Evolutionary conservation across 2,888 invertebrate genomes (phyloP).

Genomic region (Agapostemon virescens): DNA sequence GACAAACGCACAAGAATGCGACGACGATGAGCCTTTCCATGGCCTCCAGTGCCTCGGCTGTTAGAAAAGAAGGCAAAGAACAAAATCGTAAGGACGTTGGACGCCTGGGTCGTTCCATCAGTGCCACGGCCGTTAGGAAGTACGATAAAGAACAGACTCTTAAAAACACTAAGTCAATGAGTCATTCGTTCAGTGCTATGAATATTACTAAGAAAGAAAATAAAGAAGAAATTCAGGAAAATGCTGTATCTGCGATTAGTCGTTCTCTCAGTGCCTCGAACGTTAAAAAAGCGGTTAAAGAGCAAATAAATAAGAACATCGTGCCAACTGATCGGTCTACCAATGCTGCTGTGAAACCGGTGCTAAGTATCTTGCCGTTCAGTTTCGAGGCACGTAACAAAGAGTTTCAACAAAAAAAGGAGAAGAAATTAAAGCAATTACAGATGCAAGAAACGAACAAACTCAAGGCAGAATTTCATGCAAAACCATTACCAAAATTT

Average conservation of each 20-base stretch:
- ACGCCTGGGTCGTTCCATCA: background rate
- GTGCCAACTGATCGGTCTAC: background rate
- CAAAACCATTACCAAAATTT: conserved; percentile 83
- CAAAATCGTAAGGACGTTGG: background rate
- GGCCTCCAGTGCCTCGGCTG: too few relatives aligned
- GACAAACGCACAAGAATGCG: background rate
- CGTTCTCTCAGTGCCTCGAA: conserved; percentile 7
- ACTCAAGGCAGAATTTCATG: conserved; percentile 81
- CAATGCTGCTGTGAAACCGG: conserved; percentile 36
- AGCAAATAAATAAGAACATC: background rate
- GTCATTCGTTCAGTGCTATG: conserved; percentile 1
- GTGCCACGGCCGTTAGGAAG: background rate
- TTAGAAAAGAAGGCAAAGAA: background rate
- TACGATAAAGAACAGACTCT: background rate
- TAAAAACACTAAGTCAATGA: background rate
- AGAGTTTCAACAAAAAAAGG: conserved; percentile 77
- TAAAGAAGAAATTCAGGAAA: background rate
- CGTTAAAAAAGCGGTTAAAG: background rate
- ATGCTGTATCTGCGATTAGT: background rate
- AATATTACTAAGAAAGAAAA: background rate
- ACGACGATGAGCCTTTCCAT: background rate
- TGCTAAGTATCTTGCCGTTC: conserved; percentile 78
- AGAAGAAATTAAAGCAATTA: conserved; percentile 78
- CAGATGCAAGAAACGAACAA: conserved; percentile 66
- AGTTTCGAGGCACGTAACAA: conserved; percentile 81